Base-by-base conservation (phyloP, 2,797 vertebrate genomes). In the Enteromius paludinosus region DNA sequence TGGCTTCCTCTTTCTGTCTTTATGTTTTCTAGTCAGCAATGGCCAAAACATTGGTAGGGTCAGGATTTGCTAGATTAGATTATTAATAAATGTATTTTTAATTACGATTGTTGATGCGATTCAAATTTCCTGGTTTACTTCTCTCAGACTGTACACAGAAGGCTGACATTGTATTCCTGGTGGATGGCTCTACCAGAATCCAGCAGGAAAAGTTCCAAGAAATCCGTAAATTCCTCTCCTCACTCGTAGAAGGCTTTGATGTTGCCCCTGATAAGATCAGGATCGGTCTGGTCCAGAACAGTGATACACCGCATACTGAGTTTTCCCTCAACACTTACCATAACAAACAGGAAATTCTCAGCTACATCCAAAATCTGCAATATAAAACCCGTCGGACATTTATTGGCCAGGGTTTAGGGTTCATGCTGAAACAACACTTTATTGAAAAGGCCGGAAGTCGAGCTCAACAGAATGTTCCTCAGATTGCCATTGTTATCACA, bases 401-500 rank as follows among this genome's bases (percentile, higher is more conserved):
- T 87, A 97, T 95, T 0, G 96, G 95, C 91, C 85, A 93, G 91
- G 96, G 96, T 89, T 92, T 98, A 94, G 95, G 96, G 64, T 95
- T 94, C 89, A 83, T 97, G 88, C 94, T 94, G 38, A 93, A 90
- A 49, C 90, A 91, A 49, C 96, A 97, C 79, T 91, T 98, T 87
- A 92, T 90, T 83, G 84, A 91, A 90, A 93, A 93, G 68, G 92
- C 96, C 0, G 97, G 97, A 88, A 97, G 96, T 93, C 95, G 96
- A 66, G 95, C 93, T 4, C 83, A 88, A 12, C 92, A 94, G 47
- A 95, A 95, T 38, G 90, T 94, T 54, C 93, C 94, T 11, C 97
- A 97, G 93, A 92, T 96, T 87, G 91, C 96, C 78, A 83, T 97
- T 92, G 96, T 97, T 61, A 89, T 98, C 70, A 97, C 95, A 15